These are phyloP conservation scores for Hyles vespertilio DNA, from an alignment of 1,140 invertebrate genomes.

Conservation along the genomic window DNA sequence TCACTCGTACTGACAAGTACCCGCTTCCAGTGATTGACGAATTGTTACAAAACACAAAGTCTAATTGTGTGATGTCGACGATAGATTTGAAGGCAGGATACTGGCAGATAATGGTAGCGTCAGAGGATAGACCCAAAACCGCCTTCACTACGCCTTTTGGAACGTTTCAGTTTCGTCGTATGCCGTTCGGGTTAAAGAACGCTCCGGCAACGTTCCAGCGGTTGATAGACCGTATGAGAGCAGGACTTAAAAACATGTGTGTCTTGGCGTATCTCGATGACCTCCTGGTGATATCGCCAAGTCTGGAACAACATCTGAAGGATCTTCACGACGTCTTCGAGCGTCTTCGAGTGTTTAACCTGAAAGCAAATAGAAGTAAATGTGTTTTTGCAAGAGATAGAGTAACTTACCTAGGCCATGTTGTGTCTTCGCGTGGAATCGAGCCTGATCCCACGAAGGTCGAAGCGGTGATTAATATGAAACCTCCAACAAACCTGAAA, in stretches of 20 bases:
- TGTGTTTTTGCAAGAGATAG: slow-evolving; percentile 6
- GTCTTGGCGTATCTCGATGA: slow-evolving; percentile 58
- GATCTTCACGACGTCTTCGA: slow-evolving; percentile 38
- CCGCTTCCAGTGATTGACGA: slow-evolving; percentile 19
- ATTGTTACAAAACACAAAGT: slow-evolving; percentile 3
- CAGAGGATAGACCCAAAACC: slow-evolving; percentile 10
- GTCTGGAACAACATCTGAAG: slow-evolving; percentile 43
- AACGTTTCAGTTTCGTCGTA: slow-evolving; percentile 14
- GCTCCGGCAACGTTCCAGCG: slow-evolving; percentile 61
- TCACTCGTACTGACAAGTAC: slow-evolving; percentile 19
- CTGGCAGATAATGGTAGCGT: slow-evolving; percentile 9
- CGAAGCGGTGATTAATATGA: background rate
- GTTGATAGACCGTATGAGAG: slow-evolving; percentile 40
- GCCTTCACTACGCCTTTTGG: slow-evolving; percentile 8
- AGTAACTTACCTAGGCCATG: slow-evolving; percentile 10
- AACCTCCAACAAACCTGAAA: slow-evolving; percentile 2
- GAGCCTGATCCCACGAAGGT: slow-evolving; percentile 13
- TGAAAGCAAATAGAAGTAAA: slow-evolving; percentile 20
- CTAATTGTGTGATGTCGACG: slow-evolving; percentile 11
- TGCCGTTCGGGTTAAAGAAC: slow-evolving; percentile 56
- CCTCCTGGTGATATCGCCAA: slow-evolving; percentile 47
- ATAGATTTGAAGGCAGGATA: slow-evolving; percentile 13
- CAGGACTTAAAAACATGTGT: slow-evolving; percentile 20
- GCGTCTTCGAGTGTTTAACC: slow-evolving; percentile 12
- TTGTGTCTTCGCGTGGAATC: slow-evolving; percentile 3